These are phyloP conservation scores for Lobophora halterata DNA, from an alignment of 2,888 invertebrate genomes.

Conservation along the genomic window DNA sequence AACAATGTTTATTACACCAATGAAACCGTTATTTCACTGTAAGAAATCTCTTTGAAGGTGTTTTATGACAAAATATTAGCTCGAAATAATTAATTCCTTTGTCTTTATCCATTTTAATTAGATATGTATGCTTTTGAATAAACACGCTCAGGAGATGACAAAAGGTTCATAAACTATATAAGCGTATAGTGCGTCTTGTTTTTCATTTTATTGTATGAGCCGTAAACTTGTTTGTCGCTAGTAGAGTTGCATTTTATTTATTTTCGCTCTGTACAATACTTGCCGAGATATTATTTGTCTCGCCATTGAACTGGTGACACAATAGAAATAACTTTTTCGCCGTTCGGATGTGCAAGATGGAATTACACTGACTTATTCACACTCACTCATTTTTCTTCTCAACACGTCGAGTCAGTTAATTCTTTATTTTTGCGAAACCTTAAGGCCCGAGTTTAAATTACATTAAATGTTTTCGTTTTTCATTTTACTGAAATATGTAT, in stretches of 20 bases:
- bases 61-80: no score
- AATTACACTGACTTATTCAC: conserved; percentile 8
- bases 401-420: background rate
- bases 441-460: no score
- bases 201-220: conserved; percentile 9
- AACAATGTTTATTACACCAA: no score
- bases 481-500: no score
- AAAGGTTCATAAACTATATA: conserved; percentile 1
- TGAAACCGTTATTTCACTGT: no score
- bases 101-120: no score
- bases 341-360: conserved; percentile 5
- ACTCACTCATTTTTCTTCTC: conserved; percentile 7
- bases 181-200: conserved; percentile 4
- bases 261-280: conserved; percentile 8
- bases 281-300: conserved; percentile 7
- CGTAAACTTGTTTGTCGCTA: conserved; percentile 13
- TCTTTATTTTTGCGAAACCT: no score
- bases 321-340: conserved; percentile 13
- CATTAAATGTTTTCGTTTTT: no score
- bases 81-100: no score
- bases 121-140: no score
- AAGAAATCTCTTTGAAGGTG: no score
- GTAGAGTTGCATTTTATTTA: conserved; percentile 12
- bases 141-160: no score
- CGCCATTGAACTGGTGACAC: conserved; percentile 9